Evolutionary conservation across 2,113 vertebrate genomes (phyloP).

Genomic region (Saguinus imperator): DNA sequence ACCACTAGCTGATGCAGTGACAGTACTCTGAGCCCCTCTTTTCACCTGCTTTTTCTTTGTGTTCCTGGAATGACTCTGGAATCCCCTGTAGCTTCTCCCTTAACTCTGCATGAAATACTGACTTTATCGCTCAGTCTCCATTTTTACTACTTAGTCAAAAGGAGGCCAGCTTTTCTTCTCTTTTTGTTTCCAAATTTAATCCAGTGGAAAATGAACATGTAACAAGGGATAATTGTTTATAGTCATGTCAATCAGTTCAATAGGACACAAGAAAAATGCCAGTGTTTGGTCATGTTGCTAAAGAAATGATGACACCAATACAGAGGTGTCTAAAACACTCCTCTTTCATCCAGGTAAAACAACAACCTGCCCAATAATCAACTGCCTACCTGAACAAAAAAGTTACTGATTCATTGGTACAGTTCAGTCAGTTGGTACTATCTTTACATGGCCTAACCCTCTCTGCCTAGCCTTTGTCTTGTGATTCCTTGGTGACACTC

Average conservation of each 20-base stretch:
- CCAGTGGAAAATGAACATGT: not conserved
- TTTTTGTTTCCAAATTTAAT: not conserved
- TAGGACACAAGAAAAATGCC: not conserved
- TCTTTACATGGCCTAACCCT: rapidly evolving
- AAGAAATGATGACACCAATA: not conserved
- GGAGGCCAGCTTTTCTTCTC: not conserved
- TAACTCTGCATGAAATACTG: not conserved
- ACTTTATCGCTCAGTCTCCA: not conserved
- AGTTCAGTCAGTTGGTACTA: not conserved
- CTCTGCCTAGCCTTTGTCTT: too few relatives aligned
- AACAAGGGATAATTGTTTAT: not conserved
- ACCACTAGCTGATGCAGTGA: rapidly evolving
- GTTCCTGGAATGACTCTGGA: not conserved
- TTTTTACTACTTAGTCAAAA: not conserved
- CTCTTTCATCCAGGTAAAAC: not conserved
- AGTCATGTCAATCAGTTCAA: not conserved
- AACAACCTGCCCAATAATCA: not conserved
- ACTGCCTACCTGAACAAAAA: not conserved
- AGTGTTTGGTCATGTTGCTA: not conserved
- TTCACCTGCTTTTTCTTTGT: not conserved
- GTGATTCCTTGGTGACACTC: not conserved
- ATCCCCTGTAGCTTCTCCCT: not conserved
- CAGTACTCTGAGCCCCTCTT: not conserved
- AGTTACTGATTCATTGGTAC: not conserved
- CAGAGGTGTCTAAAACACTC: not conserved